Percentiles rank a stretch among this genome's conserved stretches.
Evolutionary conservation across 2,888 invertebrate genomes (phyloP).

Genomic region (Anoncus sp.): DNA sequence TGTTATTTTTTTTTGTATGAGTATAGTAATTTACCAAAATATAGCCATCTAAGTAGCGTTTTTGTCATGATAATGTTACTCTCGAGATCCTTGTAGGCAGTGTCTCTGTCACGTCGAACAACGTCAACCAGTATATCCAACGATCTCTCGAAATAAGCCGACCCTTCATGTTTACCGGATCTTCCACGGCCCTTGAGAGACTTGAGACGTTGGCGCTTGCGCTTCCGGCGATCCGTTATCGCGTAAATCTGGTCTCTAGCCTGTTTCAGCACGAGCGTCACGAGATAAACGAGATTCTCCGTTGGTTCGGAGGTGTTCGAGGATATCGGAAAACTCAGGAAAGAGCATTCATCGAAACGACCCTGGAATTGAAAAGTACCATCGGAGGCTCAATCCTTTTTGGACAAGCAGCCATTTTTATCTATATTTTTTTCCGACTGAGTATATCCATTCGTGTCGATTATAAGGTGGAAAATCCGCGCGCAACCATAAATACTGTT

Average conservation of each 20-base stretch:
- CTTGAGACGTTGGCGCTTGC: constrained; percentile 54
- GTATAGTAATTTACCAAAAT: constrained; percentile 77
- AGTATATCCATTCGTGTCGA: too few species aligned
- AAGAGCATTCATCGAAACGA: constrained; percentile 65
- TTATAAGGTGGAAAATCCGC: neutral
- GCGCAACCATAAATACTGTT: constrained; percentile 44
- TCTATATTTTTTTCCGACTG: neutral
- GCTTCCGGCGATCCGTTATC: constrained; percentile 64
- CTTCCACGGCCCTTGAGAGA: constrained; percentile 63
- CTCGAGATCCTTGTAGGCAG: constrained; percentile 83
- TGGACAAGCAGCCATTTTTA: neutral
- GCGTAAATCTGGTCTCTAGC: constrained; percentile 84
- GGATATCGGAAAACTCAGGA: constrained; percentile 68
- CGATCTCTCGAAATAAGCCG: constrained; percentile 84
- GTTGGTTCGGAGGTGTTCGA: constrained; percentile 80
- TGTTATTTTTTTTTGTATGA: neutral
- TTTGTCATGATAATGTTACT: constrained; percentile 85
- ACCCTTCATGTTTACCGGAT: constrained; percentile 67
- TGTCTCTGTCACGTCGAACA: constrained; percentile 85
- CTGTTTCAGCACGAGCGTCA: constrained; percentile 87
- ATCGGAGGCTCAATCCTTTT: constrained; percentile 7
- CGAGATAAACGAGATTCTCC: constrained; percentile 87
- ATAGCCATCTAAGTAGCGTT: constrained; percentile 87
- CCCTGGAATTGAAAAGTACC: constrained; percentile 60
- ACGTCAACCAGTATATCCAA: constrained; percentile 86